Percentiles rank a stretch among this genome's conserved stretches.
Conservation (phyloP, 2,888 invertebrate genomes). For the Dexiosoma caninum region DNA sequence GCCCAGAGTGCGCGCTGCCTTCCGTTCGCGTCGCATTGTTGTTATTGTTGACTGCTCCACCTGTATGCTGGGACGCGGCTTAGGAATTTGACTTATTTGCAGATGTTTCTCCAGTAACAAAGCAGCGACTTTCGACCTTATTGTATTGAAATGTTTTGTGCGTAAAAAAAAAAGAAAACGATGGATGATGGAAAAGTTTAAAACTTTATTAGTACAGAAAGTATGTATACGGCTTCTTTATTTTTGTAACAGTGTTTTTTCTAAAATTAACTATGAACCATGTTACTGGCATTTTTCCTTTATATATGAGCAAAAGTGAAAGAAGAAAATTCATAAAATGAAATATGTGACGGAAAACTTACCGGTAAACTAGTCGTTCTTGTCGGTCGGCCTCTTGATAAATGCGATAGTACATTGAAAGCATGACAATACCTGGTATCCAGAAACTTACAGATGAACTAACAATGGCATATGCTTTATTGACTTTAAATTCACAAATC, state of each 20-base stretch:
- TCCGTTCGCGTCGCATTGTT: constrained; percentile 92
- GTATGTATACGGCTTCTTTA: constrained; percentile 16
- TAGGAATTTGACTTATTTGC: constrained; percentile 92
- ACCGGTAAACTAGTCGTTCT: constrained; percentile 91
- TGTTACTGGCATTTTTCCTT: no score
- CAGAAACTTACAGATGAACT: constrained; percentile 95
- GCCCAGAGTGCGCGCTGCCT: constrained; percentile 95
- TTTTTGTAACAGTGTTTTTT: not conserved
- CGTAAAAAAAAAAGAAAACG: not conserved
- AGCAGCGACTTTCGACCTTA: constrained; percentile 92
- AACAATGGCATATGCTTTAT: constrained; percentile 90
- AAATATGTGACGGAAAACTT: constrained; percentile 66
- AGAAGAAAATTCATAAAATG: no score
- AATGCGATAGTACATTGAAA: constrained; percentile 93
- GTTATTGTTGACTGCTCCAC: constrained; percentile 87
- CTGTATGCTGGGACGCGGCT: constrained; percentile 83
- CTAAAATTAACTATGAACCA: not conserved
- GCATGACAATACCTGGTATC: constrained; percentile 95
- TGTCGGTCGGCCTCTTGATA: constrained; percentile 91
- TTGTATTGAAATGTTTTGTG: not conserved
- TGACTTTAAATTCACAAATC: constrained; percentile 89
- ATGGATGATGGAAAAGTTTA: constrained; percentile 18
- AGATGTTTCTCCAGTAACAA: constrained; percentile 91
- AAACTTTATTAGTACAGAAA: constrained; percentile 55
- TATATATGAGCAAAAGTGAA: not conserved